A percentile compares a stretch with the other conserved stretches of the same genome.
Evolutionary conservation across 2,797 vertebrate species (phyloP).

Genomic region (Antennarius maculatus): DNA sequence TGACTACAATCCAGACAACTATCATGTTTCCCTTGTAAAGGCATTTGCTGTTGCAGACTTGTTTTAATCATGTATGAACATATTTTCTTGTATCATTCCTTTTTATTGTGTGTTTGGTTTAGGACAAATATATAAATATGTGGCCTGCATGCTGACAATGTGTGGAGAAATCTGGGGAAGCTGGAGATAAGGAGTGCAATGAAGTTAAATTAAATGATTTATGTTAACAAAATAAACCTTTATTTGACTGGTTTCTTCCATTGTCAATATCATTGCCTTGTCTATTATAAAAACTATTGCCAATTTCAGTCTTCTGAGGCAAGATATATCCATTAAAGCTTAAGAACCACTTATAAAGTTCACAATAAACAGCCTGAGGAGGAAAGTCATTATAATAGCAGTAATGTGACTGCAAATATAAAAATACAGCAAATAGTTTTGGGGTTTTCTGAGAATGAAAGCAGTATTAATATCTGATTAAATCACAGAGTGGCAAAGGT

Average conservation of each 20-base stretch:
- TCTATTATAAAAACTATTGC: too few species aligned
- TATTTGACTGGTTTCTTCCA: too few species aligned
- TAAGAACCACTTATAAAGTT: background rate
- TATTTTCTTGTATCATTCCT: background rate
- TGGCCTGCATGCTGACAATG: background rate
- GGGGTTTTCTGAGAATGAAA: conserved; percentile 18
- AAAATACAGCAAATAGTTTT: conserved; percentile 23
- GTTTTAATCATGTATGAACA: too few species aligned
- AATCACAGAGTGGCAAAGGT: conserved; percentile 28
- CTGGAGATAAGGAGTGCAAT: too few species aligned
- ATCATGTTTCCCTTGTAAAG: too few species aligned
- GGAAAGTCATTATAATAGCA: background rate
- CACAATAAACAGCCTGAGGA: background rate
- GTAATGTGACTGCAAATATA: conserved; percentile 9
- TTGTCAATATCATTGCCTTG: too few species aligned
- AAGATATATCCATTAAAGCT: background rate
- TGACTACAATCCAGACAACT: too few species aligned
- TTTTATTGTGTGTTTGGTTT: background rate
- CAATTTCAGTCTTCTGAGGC: too few species aligned
- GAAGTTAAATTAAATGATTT: too few species aligned
- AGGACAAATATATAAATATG: background rate
- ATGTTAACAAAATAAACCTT: too few species aligned
- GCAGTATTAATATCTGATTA: conserved; percentile 23
- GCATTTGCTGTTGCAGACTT: too few species aligned
- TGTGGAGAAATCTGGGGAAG: background rate